Base-by-base conservation (phyloP, 2,797 vertebrate genomes). In the Xenopus petersii region DNA sequence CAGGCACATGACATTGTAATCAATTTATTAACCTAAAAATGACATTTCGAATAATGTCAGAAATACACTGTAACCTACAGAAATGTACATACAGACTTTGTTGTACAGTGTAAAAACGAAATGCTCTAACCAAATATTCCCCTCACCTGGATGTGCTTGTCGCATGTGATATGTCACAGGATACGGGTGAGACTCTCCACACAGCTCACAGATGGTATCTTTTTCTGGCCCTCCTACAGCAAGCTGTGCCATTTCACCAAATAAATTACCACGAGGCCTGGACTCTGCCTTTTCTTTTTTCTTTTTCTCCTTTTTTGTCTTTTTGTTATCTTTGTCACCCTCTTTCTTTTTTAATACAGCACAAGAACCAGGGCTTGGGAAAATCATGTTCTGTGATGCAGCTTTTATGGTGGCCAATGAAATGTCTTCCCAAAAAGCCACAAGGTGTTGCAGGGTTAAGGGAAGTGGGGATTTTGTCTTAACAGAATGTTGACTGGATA, bases 131-230 rank as follows among this genome's bases (percentile, higher is more conserved):
- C 36, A 6, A 42, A 42, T 42, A 3, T 51, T 56, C 7, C 4
- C 55, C 80, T 83, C 89, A 99, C 98, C 98, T 91, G 97, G 98
- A 83, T 99, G 98, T 81, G 96, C 95, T 75, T 99, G 98, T 80
- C 97, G 93, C 98, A 99, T 99, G 81, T 99, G 98, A 81, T 99
- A 99, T 1, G 98, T 99, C 84, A 99, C 98, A 4, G 98, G 98
- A 82, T 99, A 99, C 0, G 97, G 98, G 82, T 99, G 97, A 7
- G 97, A 98, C 77, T 98, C 98, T 71, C 97, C 97, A 68, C 98
- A 99, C 33, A 99, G 89, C 81, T 99, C 98, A 77, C 98, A 99
- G 84, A 99, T 96, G 0, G 98, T 99, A 79, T 99, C 98, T 84
- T 99, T 99, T 86, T 99, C 98, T 0, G 97, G 97, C 64, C 98